Conservation (phyloP, 2,113 vertebrate genomes). For the Saimiri boliviensis region DNA sequence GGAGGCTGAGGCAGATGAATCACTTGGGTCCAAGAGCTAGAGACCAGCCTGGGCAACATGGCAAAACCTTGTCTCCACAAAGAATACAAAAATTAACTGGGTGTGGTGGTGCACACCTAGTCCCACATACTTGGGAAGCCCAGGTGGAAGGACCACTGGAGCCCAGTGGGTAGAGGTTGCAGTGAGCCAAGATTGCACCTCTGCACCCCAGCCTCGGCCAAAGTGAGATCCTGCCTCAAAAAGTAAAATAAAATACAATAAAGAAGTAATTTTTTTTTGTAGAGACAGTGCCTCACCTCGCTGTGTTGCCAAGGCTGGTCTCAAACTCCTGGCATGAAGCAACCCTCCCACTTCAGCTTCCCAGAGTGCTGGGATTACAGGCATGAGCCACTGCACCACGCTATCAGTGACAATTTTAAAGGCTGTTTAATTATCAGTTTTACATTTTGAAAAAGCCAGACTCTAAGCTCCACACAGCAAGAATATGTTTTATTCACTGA, state of each 20-base stretch:
- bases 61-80: neutral
- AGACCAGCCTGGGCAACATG: neutral
- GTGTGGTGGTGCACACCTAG: neutral
- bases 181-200: neutral
- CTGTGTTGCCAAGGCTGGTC: no score
- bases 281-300: no score
- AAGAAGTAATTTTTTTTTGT: neutral
- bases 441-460: conserved; percentile 13
- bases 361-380: no score
- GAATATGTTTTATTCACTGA: neutral
- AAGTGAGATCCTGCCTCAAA: neutral
- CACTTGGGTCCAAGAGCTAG: neutral
- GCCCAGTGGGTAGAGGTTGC: neutral
- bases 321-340: no score
- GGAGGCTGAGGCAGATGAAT: neutral
- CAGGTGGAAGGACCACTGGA: neutral
- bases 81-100: neutral
- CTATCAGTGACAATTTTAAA: conserved; percentile 16
- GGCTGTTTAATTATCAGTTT: neutral
- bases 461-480: neutral
- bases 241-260: neutral
- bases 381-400: no score
- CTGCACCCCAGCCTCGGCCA: neutral
- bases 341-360: no score
- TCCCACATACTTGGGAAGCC: neutral